Evolutionary conservation across 2,888 invertebrate species (phyloP).

Genomic region (Drosophila yooni): DNA sequence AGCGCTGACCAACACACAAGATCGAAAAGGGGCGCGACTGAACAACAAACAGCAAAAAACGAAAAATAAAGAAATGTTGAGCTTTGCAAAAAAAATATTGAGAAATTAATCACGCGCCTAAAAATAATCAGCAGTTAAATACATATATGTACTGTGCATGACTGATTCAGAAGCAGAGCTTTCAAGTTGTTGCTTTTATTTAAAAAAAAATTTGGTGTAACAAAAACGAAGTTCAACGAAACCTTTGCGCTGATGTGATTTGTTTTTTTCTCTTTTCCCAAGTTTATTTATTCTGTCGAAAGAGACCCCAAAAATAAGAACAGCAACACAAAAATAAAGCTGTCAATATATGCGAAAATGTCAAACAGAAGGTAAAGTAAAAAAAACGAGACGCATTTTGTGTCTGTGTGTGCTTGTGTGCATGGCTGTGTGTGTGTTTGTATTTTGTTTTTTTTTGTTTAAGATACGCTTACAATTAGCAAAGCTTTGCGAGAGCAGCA

Average conservation of each 20-base stretch:
- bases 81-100: neutral
- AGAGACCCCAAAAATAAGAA: slow-evolving; percentile 59
- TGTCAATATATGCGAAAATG: slow-evolving; percentile 62
- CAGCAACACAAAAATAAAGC: slow-evolving; percentile 30
- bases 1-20: slow-evolving; percentile 9
- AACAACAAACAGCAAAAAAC: neutral
- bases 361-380: slow-evolving; percentile 50
- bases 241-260: slow-evolving; percentile 41
- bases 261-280: slow-evolving; percentile 19
- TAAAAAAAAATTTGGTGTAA: slow-evolving; percentile 3
- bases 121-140: neutral
- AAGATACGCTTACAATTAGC: slow-evolving; percentile 67
- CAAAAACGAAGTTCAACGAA: slow-evolving; percentile 68
- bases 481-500: slow-evolving; percentile 40
- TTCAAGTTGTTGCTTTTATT: neutral
- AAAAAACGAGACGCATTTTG: slow-evolving; percentile 42
- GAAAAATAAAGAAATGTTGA: neutral
- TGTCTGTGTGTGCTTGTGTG: slow-evolving; percentile 24
- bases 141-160: neutral
- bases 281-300: slow-evolving; percentile 54
- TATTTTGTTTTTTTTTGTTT: slow-evolving; percentile 21
- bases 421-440: slow-evolving; percentile 25
- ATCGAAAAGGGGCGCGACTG: slow-evolving; percentile 25
- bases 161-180: neutral
- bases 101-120: neutral